Evolutionary conservation across 2,113 vertebrate species (phyloP), one percentile per base, ranked within the genome.

Genomic region (cattle (Bos taurus)): DNA sequence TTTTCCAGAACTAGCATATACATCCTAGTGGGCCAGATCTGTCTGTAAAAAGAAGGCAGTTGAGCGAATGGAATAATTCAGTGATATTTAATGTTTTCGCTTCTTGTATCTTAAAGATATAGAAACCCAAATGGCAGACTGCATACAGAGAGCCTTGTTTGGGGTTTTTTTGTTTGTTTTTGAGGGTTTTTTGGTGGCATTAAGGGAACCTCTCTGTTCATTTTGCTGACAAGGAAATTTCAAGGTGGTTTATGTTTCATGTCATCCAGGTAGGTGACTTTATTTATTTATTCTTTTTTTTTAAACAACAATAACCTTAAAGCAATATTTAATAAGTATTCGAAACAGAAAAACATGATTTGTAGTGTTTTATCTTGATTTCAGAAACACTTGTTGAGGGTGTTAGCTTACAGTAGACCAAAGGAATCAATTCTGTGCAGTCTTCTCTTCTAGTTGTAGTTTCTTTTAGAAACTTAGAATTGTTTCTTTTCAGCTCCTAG

Each of bases 81-180:
- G 7, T 5, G 12, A 7, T 56, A 46, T 9, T 36, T 4, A 95
- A 46, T n/a, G 40, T 50, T 50, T 40, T 12, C 5, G 2, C 46
- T 3, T 14, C 36, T 62, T 26, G 33, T 46, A 13, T 74, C 36
- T 82, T 33, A 11, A 92, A 77, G 57, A 30, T 6, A 6, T 1
- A 23, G 50, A 82, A 36, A 15, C 2, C 19, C 25, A 62, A 64
- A 50, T 21, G 60, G 11, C 1, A 0, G 13, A 3, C 0, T 23
- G 6, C 2, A 1, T 11, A 7, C 1, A 0, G 36, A 36, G 11
- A 6, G 7, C 5, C 0, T 28, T 8, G 19, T 16, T n/a, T 30
- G 36, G 7, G 77, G 46, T 5, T 33, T 81, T 48, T 81, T 28
- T 80, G 26, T 80, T 9, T 30, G 14, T n/a, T 33, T 50, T 10